Evolutionary conservation across 2,113 vertebrate genomes (phyloP).

Genomic region (Paedocypris sp.): DNA sequence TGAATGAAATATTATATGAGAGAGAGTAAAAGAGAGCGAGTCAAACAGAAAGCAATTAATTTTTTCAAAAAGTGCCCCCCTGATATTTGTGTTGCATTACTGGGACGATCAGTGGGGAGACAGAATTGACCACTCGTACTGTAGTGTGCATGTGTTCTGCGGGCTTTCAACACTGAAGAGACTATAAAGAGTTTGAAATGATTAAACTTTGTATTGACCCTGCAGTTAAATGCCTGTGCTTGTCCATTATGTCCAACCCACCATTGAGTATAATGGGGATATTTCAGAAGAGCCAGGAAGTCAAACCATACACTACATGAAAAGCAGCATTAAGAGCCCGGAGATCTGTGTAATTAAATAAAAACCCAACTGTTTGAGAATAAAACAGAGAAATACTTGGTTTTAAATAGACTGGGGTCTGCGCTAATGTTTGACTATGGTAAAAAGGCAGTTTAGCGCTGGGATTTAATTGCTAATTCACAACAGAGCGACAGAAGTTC

Average conservation of each 20-base stretch:
- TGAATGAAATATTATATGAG: background rate
- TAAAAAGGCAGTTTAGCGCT: slow-evolving; percentile 23
- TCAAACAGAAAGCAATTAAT: slow-evolving; percentile 29
- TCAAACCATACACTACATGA: slow-evolving; percentile 31
- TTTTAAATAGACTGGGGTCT: slow-evolving; percentile 33
- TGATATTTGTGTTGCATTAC: slow-evolving; percentile 20
- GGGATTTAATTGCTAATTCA: slow-evolving; percentile 24
- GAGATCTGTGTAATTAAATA: slow-evolving; percentile 46
- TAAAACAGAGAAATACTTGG: slow-evolving; percentile 32
- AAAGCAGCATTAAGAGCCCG: slow-evolving; percentile 41
- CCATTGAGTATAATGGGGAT: slow-evolving; percentile 45
- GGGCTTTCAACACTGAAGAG: slow-evolving; percentile 51
- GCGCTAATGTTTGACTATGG: slow-evolving; percentile 26
- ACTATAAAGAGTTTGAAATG: slow-evolving; percentile 55
- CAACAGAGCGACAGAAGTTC: slow-evolving; percentile 14
- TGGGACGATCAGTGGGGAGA: slow-evolving; percentile 31
- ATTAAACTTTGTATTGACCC: slow-evolving; percentile 56
- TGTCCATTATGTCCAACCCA: slow-evolving; percentile 49
- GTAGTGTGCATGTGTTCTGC: slow-evolving; percentile 45
- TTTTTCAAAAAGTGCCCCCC: slow-evolving; percentile 26
- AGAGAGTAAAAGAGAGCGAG: background rate
- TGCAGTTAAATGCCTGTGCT: slow-evolving; percentile 47
- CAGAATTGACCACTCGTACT: slow-evolving; percentile 41
- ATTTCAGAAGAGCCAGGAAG: slow-evolving; percentile 34
- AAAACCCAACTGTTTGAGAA: slow-evolving; percentile 36